phyloP scores from a whole-genome alignment of 2,888 invertebrate species.

The Labia minor region DNA sequence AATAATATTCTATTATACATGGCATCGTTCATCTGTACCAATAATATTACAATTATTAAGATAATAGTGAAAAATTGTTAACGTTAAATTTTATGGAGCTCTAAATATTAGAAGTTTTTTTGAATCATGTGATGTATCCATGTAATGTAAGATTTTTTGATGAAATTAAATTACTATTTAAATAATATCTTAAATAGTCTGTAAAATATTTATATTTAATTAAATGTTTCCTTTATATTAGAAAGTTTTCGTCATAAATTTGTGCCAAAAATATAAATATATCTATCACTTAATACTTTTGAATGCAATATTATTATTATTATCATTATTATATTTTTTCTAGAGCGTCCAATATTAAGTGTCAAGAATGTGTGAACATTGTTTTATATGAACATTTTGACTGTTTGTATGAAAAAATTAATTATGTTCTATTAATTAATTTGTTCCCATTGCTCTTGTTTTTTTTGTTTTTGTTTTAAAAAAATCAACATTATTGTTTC shows the following conservation, averaged over 20 bases:
- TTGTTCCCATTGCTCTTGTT: background rate
- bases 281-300: background rate
- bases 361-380: background rate
- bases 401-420: background rate
- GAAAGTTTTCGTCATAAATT: background rate
- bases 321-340: background rate
- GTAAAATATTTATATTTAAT: no score
- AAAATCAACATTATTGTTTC: background rate
- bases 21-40: background rate
- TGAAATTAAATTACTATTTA: no score
- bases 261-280: background rate
- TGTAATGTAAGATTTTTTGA: no score
- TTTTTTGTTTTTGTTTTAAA: no score
- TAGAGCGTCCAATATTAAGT: background rate
- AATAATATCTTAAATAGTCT: background rate
- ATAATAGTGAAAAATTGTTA: background rate
- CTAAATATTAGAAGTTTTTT: conserved; percentile 3
- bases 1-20: background rate
- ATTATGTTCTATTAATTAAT: background rate
- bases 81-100: background rate
- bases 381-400: background rate
- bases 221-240: no score
- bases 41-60: background rate
- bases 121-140: background rate
- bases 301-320: background rate